These are phyloP conservation scores for Rhynchonycteris naso DNA, from an alignment of 2,797 vertebrate genomes.

Conservation along the genomic window DNA sequence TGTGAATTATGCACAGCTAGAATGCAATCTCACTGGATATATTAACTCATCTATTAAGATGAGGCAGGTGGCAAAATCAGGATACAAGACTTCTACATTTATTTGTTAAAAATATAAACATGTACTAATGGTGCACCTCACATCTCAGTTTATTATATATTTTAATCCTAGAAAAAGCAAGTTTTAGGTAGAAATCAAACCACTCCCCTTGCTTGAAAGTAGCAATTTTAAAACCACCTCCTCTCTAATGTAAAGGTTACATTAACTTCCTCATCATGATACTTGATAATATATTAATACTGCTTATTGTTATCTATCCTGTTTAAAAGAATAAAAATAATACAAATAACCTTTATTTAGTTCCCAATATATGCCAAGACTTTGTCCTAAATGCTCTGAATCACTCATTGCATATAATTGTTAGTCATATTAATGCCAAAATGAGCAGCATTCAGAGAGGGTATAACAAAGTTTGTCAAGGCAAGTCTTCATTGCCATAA, in stretches of 20 bases:
- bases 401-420: neutral
- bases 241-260: neutral
- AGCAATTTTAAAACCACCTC: neutral
- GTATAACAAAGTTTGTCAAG: neutral
- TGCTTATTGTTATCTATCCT: neutral
- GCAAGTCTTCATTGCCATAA: neutral
- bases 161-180: neutral
- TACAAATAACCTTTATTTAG: neutral
- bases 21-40: neutral
- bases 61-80: neutral
- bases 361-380: neutral
- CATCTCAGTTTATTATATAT: neutral
- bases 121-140: neutral
- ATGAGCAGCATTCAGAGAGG: neutral
- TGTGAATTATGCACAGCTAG: neutral
- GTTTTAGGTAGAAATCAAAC: neutral
- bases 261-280: neutral
- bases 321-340: constrained; percentile 9
- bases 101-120: constrained; percentile 17
- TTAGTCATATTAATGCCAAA: neutral
- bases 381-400: neutral
- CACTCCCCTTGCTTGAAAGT: neutral
- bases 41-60: neutral
- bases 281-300: neutral
- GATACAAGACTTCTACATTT: neutral